These are phyloP conservation scores for Trachelus troglodyta DNA, from an alignment of 2,888 invertebrate genomes.

Conservation along the genomic window DNA sequence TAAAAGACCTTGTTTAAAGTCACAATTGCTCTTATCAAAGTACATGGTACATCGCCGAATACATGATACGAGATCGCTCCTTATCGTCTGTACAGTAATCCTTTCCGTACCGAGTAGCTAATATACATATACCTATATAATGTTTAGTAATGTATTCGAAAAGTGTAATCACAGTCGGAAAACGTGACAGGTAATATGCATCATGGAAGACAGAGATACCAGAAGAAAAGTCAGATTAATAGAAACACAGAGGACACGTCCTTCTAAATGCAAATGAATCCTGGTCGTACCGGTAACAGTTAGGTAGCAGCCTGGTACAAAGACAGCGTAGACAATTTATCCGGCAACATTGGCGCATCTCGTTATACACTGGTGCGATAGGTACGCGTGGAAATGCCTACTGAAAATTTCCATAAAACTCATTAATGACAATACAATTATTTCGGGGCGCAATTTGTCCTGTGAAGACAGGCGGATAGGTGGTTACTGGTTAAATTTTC, in stretches of 20 bases:
- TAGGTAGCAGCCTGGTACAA: conserved; percentile 9
- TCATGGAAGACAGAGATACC: neutral
- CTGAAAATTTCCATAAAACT: conserved; percentile 48
- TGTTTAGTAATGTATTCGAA: neutral
- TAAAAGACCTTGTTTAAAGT: neutral
- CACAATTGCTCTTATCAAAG: neutral
- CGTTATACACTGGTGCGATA: neutral
- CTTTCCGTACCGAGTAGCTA: neutral
- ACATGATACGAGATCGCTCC: neutral
- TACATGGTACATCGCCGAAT: neutral
- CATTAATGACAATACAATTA: conserved; percentile 51
- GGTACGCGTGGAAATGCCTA: neutral
- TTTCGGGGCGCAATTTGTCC: conserved; percentile 40
- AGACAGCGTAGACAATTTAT: conserved; percentile 32
- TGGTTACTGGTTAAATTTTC: neutral
- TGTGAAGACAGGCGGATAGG: neutral
- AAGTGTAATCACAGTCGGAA: neutral
- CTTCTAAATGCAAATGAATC: conserved; percentile 47
- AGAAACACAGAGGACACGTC: conserved; percentile 10
- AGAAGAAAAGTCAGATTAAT: conserved; percentile 8
- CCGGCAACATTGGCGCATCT: conserved; percentile 29
- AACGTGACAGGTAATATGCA: neutral
- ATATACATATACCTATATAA: neutral
- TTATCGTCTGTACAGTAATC: neutral
- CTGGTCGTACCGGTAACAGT: neutral